These are phyloP conservation scores for Artibeus jamaicensis DNA, from an alignment of 2,797 vertebrate genomes.

Conservation along the genomic window DNA sequence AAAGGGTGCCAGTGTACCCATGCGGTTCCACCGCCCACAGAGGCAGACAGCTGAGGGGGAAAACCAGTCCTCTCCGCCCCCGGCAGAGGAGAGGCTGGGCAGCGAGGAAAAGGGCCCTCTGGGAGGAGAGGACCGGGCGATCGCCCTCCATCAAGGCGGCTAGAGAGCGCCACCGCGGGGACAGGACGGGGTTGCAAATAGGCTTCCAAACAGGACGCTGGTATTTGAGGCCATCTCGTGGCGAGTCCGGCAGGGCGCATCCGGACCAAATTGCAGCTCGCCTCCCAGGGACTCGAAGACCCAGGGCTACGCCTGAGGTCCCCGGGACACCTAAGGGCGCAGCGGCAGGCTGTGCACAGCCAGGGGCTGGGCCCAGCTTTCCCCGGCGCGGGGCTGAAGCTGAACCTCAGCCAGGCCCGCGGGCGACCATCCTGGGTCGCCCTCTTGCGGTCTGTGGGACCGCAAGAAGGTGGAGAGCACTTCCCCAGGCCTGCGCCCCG, in stretches of 20 bases:
- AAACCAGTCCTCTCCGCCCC: neutral
- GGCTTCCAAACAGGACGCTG: too few species aligned
- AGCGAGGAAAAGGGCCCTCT: neutral
- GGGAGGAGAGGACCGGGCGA: fast-evolving
- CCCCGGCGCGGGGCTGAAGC: neutral
- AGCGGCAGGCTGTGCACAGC: fast-evolving
- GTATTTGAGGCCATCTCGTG: neutral
- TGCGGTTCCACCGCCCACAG: fast-evolving
- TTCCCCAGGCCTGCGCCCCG: too few species aligned
- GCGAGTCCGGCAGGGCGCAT: neutral
- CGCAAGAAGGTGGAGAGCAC: neutral
- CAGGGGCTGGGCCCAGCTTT: neutral
- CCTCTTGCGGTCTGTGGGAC: neutral
- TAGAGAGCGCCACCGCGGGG: neutral
- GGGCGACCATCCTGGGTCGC: fast-evolving
- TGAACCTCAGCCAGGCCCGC: fast-evolving
- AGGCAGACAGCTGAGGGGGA: neutral
- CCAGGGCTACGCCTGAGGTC: neutral
- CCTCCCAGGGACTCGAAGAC: neutral
- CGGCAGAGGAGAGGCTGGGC: neutral
- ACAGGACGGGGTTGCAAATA: neutral
- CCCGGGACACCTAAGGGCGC: neutral
- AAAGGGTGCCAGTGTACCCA: neutral
- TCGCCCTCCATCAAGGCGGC: neutral
- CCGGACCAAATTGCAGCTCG: neutral